phyloP scores from a whole-genome alignment of 2,797 vertebrate genomes.

The Sebastolobus alascanus region DNA sequence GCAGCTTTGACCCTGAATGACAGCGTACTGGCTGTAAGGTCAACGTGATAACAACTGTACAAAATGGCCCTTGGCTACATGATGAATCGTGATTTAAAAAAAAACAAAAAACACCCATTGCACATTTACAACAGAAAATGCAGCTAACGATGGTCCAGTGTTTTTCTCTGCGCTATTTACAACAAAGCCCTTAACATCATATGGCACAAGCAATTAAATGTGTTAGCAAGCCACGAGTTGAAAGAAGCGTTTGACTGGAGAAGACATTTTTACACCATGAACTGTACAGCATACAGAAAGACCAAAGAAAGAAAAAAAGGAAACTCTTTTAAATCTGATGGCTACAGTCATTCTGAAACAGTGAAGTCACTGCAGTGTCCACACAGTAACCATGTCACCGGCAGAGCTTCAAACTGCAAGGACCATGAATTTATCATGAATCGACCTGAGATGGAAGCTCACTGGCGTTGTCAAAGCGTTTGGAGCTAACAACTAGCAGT shows the following conservation, averaged over 20 bases:
- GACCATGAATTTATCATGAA: slow-evolving; percentile 38
- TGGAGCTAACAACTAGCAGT: slow-evolving; percentile 16
- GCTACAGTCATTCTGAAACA: slow-evolving; percentile 15
- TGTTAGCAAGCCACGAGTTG: slow-evolving; percentile 71
- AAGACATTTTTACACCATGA: slow-evolving; percentile 25
- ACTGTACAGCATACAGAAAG: slow-evolving; percentile 8
- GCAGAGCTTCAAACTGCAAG: slow-evolving; percentile 13
- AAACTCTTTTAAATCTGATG: slow-evolving; percentile 6
- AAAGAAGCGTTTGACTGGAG: slow-evolving; percentile 68
- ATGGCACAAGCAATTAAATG: slow-evolving; percentile 84
- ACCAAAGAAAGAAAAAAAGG: neutral
- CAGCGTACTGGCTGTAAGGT: slow-evolving; percentile 16
- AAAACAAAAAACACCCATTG: slow-evolving; percentile 18
- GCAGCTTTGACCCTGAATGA: slow-evolving; percentile 39
- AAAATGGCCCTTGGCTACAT: slow-evolving; percentile 23
- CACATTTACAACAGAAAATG: slow-evolving; percentile 47
- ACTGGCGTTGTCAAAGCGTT: slow-evolving; percentile 37
- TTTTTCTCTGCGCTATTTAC: slow-evolving; percentile 57
- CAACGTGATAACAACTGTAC: slow-evolving; percentile 35
- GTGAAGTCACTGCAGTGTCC: neutral
- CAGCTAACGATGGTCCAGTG: slow-evolving; percentile 45
- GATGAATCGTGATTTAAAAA: slow-evolving; percentile 22
- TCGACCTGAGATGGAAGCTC: slow-evolving; percentile 13
- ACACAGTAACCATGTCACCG: slow-evolving; percentile 9
- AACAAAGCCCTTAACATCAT: slow-evolving; percentile 65